Evolutionary conservation across 2,797 vertebrate species (phyloP).

Genomic region (Protosalanx chinensis): DNA sequence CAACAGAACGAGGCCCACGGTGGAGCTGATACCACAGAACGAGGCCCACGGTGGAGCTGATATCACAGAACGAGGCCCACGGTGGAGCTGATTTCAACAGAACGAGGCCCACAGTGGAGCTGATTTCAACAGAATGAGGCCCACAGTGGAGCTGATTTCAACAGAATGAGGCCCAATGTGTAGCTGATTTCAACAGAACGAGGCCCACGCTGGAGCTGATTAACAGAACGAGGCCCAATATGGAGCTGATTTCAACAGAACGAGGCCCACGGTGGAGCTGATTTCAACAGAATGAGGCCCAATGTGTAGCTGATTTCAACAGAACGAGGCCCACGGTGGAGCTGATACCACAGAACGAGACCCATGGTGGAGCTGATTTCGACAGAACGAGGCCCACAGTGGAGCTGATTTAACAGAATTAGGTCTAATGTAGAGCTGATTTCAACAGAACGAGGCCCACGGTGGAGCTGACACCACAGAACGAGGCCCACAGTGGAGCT

Average conservation of each 20-base stretch:
- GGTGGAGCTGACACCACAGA: conserved; percentile 92
- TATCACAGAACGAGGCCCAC: conserved; percentile 82
- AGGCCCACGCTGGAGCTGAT: neutral
- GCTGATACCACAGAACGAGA: conserved; percentile 85
- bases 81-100: conserved; percentile 80
- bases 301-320: neutral
- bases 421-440: conserved; percentile 95
- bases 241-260: neutral
- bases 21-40: neutral
- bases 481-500: conserved; percentile 96
- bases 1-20: neutral
- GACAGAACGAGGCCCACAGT: conserved; percentile 97
- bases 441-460: conserved; percentile 93
- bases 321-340: neutral
- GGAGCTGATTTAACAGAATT: conserved; percentile 87
- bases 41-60: neutral
- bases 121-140: neutral
- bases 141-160: neutral
- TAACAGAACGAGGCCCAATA: neutral
- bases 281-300: neutral
- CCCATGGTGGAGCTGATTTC: conserved; percentile 93
- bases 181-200: conserved; percentile 1
- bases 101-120: no score
- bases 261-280: neutral
- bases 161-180: neutral